These are phyloP conservation scores for Scyliorhinus canicula DNA, from an alignment of 2,797 vertebrate species.

Conservation along the genomic window DNA sequence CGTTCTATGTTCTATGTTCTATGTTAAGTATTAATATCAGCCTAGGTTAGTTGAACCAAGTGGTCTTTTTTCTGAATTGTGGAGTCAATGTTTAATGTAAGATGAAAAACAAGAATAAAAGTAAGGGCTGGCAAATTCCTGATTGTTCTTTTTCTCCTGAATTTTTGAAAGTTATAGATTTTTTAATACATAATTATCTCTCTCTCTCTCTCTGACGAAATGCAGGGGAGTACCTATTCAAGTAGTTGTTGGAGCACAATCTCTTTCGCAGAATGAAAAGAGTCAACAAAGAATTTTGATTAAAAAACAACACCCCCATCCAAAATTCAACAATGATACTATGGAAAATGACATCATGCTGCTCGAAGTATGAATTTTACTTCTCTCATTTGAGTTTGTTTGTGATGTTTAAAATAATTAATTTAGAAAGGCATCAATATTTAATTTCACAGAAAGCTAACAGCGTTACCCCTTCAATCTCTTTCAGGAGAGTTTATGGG, in stretches of 20 bases:
- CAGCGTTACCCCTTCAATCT: not conserved
- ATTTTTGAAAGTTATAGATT: no score
- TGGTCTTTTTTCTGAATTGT: not conserved
- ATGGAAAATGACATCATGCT: not conserved
- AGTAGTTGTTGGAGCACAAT: conserved; percentile 22
- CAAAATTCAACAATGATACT: rapidly evolving
- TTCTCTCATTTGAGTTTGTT: not conserved
- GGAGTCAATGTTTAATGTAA: not conserved
- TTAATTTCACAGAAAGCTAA: not conserved
- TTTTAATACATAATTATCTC: not conserved
- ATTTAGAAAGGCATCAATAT: not conserved
- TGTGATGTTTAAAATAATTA: not conserved
- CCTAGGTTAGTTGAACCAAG: not conserved
- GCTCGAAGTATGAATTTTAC: not conserved
- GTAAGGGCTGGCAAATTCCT: not conserved
- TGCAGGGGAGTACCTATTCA: rapidly evolving
- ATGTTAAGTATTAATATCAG: not conserved
- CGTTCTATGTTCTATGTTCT: no score
- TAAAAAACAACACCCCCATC: not conserved
- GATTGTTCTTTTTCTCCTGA: not conserved
- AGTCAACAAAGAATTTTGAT: not conserved
- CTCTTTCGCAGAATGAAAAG: not conserved
- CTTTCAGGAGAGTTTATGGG: not conserved
- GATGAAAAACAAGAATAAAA: not conserved
- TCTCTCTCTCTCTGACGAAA: not conserved